A percentile compares a stretch with the other conserved stretches of the same genome.
Conservation (phyloP, 2,113 vertebrate species). For the Gasterosteus aculeatus region DNA sequence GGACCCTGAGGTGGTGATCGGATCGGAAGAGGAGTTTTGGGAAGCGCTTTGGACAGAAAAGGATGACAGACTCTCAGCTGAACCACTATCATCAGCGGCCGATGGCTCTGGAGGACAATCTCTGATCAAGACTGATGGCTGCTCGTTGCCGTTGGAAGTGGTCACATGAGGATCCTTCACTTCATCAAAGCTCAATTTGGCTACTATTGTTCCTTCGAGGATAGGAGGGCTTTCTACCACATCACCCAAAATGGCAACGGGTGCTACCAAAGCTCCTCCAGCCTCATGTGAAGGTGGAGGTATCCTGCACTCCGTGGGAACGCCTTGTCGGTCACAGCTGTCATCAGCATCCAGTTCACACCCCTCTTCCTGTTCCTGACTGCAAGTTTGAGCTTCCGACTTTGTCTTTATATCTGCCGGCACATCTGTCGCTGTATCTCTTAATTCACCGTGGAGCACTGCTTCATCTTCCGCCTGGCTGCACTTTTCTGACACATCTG, state of each 20-base stretch:
- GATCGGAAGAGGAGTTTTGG: conserved; percentile 44
- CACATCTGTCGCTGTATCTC: conserved; percentile 21
- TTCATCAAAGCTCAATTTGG: conserved; percentile 46
- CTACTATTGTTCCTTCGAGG: conserved; percentile 56
- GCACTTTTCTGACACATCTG: conserved; percentile 42
- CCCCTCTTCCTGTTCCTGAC: conserved; percentile 28
- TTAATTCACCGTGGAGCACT: conserved; percentile 30
- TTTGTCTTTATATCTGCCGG: conserved; percentile 24
- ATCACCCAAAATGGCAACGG: conserved; percentile 20
- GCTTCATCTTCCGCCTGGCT: conserved; percentile 41
- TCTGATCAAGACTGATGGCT: conserved; percentile 39
- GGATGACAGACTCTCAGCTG: conserved; percentile 38
- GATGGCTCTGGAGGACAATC: conserved; percentile 43
- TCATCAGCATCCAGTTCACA: conserved; percentile 20
- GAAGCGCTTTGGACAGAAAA: conserved; percentile 46
- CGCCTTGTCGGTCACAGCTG: conserved; percentile 41
- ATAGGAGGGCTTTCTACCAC: conserved; percentile 53
- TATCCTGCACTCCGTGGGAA: conserved; percentile 38
- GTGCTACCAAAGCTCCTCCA: conserved; percentile 7
- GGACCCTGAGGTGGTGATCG: conserved; percentile 50
- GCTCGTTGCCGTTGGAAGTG: conserved; percentile 16
- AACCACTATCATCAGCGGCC: conserved; percentile 24
- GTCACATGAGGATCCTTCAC: conserved; percentile 18
- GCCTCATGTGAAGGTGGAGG: conserved; percentile 42
- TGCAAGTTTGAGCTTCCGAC: conserved; percentile 22